Evolutionary conservation across 1,140 invertebrate species (phyloP).

Genomic region (Papilio polyxenes): DNA sequence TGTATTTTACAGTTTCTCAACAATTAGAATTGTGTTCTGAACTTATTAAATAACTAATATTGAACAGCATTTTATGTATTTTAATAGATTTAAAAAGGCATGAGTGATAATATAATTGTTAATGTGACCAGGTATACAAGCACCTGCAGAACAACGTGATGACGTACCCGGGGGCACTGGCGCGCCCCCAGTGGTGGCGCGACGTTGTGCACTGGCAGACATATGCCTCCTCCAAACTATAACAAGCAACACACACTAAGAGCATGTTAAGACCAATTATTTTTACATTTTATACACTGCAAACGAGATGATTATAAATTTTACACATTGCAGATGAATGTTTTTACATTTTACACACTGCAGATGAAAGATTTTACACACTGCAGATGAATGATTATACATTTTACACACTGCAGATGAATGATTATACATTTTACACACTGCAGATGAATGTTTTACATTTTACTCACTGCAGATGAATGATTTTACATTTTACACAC

Average conservation of each 20-base stretch:
- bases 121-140: slow-evolving; percentile 81
- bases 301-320: background rate
- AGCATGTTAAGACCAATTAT: background rate
- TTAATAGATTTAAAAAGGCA: background rate
- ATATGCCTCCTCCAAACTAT: slow-evolving; percentile 69
- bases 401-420: background rate
- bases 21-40: too few species aligned
- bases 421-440: background rate
- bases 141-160: slow-evolving; percentile 82
- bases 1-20: too few species aligned
- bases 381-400: background rate
- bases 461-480: background rate
- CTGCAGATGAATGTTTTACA: background rate
- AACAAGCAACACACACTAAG: slow-evolving; percentile 36
- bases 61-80: background rate
- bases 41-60: too few species aligned
- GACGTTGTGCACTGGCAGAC: slow-evolving; percentile 80
- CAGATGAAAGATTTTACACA: background rate
- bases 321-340: background rate
- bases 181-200: slow-evolving; percentile 83
- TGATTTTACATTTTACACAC: background rate
- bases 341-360: background rate
- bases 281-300: slow-evolving; percentile 5
- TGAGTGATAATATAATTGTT: background rate
- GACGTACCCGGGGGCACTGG: slow-evolving; percentile 79